A percentile compares a stretch with the other conserved stretches of the same genome.
phyloP scores from a whole-genome alignment of 2,888 invertebrate species.

The Melanchra persicariae region DNA sequence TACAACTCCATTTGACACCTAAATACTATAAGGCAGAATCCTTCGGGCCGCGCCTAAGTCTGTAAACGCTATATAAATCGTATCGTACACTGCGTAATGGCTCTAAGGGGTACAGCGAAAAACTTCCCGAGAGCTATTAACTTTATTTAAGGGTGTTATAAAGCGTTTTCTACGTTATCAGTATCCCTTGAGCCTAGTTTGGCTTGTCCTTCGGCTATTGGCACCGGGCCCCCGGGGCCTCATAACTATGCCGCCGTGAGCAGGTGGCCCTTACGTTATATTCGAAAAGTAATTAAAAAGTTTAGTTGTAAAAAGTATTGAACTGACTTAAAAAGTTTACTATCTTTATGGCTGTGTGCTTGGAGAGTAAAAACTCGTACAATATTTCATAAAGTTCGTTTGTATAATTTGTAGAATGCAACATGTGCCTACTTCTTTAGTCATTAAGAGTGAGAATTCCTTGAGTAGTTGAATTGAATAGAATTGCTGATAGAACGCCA shows the following conservation, averaged over 20 bases:
- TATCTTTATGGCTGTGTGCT: constrained; percentile 34
- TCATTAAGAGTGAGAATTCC: not conserved
- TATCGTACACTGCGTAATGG: constrained; percentile 86
- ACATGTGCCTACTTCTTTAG: not conserved
- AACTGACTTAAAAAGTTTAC: constrained; percentile 49
- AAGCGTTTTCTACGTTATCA: constrained; percentile 89
- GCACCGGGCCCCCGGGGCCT: constrained; percentile 72
- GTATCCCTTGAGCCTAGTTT: constrained; percentile 83
- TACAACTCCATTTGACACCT: constrained; percentile 84
- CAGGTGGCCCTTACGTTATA: constrained; percentile 65
- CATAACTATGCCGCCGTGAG: constrained; percentile 64
- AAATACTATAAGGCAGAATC: constrained; percentile 82
- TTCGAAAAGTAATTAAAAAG: constrained; percentile 67
- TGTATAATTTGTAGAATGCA: constrained; percentile 3
- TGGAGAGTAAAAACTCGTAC: constrained; percentile 23
- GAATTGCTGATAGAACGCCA: not conserved
- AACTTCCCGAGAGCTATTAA: constrained; percentile 88
- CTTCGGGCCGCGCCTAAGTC: constrained; percentile 79
- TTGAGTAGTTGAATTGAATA: not conserved
- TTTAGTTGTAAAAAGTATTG: constrained; percentile 57
- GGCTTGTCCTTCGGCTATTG: constrained; percentile 82
- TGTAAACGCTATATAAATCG: constrained; percentile 88
- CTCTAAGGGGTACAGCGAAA: constrained; percentile 87
- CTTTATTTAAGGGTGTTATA: constrained; percentile 90
- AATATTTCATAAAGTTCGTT: constrained; percentile 35